A percentile compares a stretch with the other conserved stretches of the same genome.
Evolutionary conservation across 92 coral and sea anemone species (phyloP).

Genomic region (Blastomussa wellsi): DNA sequence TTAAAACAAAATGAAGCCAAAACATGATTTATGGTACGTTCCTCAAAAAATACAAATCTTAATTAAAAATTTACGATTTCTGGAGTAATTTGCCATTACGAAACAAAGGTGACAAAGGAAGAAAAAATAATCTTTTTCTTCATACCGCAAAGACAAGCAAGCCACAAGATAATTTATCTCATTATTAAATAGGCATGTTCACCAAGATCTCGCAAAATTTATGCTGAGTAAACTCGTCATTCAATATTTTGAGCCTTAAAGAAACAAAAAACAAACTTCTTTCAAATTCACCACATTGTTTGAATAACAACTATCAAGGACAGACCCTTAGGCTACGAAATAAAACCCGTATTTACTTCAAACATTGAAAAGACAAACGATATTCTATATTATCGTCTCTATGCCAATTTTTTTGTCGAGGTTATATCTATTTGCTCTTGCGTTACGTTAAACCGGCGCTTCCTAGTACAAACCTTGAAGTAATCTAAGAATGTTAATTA

Average conservation of each 20-base stretch:
- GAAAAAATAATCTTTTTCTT: neutral
- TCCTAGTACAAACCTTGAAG: neutral
- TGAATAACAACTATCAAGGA: neutral
- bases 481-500: neutral
- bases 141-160: conserved; percentile 6
- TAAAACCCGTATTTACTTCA: conserved; percentile 1
- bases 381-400: neutral
- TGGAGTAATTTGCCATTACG: conserved; percentile 26
- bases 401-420: neutral
- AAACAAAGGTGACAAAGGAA: conserved; percentile 16
- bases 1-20: conserved; percentile 7
- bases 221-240: neutral
- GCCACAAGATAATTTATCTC: neutral
- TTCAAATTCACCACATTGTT: neutral
- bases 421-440: neutral
- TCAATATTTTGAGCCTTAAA: neutral
- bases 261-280: neutral
- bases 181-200: neutral
- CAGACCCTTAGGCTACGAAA: neutral
- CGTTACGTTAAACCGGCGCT: neutral
- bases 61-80: conserved; percentile 63
- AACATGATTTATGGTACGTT: conserved; percentile 5
- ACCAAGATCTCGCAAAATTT: neutral
- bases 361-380: conserved; percentile 12
- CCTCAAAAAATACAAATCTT: conserved; percentile 5